Conservation (phyloP, 2,888 invertebrate genomes). For the Euproctis similis region DNA sequence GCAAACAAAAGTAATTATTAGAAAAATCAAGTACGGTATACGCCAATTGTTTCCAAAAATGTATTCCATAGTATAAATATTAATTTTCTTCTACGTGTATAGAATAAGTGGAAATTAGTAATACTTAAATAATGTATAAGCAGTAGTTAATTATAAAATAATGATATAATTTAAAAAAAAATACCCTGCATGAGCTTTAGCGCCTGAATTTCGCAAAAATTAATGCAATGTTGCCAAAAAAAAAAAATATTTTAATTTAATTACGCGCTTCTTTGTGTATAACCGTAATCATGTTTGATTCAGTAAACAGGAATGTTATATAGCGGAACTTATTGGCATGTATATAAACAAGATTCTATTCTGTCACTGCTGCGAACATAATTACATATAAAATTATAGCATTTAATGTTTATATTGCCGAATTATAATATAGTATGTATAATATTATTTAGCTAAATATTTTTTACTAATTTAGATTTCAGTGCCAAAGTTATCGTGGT, state of each 20-base stretch:
- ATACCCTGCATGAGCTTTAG: slow-evolving; percentile 24
- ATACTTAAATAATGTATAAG: too few relatives aligned
- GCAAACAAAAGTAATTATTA: background rate
- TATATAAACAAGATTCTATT: too few relatives aligned
- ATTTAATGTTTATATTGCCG: slow-evolving; percentile 18
- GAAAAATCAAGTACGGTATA: slow-evolving; percentile 4
- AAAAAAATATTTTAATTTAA: slow-evolving; percentile 18
- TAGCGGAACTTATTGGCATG: too few relatives aligned
- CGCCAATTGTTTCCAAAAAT: slow-evolving; percentile 15
- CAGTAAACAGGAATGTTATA: too few relatives aligned
- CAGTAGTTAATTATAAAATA: slow-evolving; percentile 18
- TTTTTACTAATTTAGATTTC: slow-evolving; percentile 31
- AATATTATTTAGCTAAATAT: slow-evolving; percentile 11
- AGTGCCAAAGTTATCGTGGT: slow-evolving; percentile 48
- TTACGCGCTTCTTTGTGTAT: slow-evolving; percentile 6
- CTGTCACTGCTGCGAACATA: too few relatives aligned
- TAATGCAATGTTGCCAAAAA: slow-evolving; percentile 45
- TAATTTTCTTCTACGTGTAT: slow-evolving; percentile 41
- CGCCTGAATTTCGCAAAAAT: slow-evolving; percentile 26
- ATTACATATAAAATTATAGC: too few relatives aligned
- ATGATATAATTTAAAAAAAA: slow-evolving; percentile 14
- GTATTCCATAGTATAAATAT: slow-evolving; percentile 39
- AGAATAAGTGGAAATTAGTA: slow-evolving; percentile 36
- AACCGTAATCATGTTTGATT: too few relatives aligned
- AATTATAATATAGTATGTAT: slow-evolving; percentile 17